Evolutionary conservation across 2,113 vertebrate species (phyloP).

Genomic region (Galeopterus variegatus): DNA sequence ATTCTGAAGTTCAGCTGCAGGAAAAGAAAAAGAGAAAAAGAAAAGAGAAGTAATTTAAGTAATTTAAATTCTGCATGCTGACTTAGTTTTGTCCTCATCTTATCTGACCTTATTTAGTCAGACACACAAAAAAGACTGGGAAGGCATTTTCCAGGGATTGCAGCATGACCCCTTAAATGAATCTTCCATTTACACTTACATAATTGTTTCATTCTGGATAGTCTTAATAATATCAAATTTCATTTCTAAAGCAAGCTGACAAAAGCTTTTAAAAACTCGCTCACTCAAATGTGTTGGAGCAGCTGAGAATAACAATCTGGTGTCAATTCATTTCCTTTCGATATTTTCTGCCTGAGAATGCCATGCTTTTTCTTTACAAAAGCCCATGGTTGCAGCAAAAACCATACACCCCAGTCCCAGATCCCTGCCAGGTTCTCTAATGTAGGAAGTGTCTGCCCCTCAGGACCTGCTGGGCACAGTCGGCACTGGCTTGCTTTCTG

Average conservation of each 20-base stretch:
- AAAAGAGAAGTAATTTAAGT: slow-evolving; percentile 56
- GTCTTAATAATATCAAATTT: slow-evolving; percentile 63
- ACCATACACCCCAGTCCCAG: no score
- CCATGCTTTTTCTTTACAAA: neutral
- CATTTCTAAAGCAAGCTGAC: slow-evolving; percentile 62
- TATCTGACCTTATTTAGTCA: slow-evolving; percentile 78
- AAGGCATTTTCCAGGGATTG: slow-evolving; percentile 3
- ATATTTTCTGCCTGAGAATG: neutral
- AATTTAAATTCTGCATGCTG: slow-evolving; percentile 71
- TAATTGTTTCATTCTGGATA: slow-evolving; percentile 58
- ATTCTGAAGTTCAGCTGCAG: slow-evolving; percentile 62
- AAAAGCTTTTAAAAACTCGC: slow-evolving; percentile 35
- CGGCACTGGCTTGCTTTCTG: neutral
- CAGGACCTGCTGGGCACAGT: accelerated
- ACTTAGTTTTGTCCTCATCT: slow-evolving; percentile 70
- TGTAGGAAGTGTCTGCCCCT: neutral
- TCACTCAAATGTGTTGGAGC: slow-evolving; percentile 56
- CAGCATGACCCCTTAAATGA: slow-evolving; percentile 35
- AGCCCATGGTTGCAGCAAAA: neutral
- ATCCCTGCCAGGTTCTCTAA: neutral
- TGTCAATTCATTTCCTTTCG: neutral
- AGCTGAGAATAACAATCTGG: neutral
- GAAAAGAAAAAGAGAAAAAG: neutral
- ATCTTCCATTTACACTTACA: slow-evolving; percentile 1
- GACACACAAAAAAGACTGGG: neutral